Conservation (phyloP, 1,140 invertebrate genomes). For the Nephotettix cincticeps region DNA sequence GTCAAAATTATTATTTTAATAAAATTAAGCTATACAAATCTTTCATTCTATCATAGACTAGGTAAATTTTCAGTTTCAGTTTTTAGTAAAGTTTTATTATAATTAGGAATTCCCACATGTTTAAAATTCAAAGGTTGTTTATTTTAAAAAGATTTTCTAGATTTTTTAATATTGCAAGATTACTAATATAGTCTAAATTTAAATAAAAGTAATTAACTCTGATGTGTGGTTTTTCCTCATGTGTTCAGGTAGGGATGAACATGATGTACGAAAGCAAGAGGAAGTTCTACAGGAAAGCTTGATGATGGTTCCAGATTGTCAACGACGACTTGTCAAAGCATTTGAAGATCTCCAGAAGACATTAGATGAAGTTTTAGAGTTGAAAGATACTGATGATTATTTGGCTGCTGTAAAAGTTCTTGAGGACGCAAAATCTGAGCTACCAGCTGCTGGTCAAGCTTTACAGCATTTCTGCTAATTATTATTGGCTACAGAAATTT, state of each 20-base stretch:
- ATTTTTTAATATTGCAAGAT: too few species aligned
- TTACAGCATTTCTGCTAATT: conserved; percentile 19
- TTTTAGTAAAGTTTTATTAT: too few species aligned
- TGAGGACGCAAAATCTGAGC: conserved; percentile 66
- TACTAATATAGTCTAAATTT: too few species aligned
- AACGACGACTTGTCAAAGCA: conserved; percentile 73
- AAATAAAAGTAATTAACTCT: too few species aligned
- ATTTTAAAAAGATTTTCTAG: too few species aligned
- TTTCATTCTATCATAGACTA: too few species aligned
- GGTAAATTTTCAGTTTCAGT: too few species aligned
- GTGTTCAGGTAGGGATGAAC: conserved; percentile 9
- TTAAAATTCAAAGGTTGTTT: too few species aligned
- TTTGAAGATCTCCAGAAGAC: conserved; percentile 72
- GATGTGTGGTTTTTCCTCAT: not conserved
- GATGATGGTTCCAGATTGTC: conserved; percentile 89
- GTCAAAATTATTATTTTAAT: too few species aligned
- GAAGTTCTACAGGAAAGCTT: conserved; percentile 83
- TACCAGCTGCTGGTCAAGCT: conserved; percentile 41
- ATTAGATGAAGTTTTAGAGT: conserved; percentile 70
- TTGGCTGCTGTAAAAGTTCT: conserved; percentile 65
- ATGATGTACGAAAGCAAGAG: conserved; percentile 69
- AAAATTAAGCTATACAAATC: too few species aligned
- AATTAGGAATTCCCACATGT: too few species aligned
- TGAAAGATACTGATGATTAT: conserved; percentile 74
- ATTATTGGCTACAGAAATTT: too few species aligned